Percentiles rank a stretch among this genome's conserved stretches.
Evolutionary conservation across 2,888 invertebrate genomes (phyloP).

Genomic region (Myopa testacea): DNA sequence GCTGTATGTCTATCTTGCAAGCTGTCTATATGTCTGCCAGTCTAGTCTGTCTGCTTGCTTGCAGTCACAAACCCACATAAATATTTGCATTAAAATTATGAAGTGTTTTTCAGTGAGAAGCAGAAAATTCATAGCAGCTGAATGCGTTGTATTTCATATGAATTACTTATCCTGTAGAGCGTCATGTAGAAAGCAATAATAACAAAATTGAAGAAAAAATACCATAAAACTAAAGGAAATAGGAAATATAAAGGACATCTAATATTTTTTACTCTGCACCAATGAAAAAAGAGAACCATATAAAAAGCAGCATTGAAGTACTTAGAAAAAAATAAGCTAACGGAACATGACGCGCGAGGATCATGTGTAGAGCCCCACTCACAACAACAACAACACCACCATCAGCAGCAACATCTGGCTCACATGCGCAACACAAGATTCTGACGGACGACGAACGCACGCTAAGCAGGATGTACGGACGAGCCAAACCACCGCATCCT

Average conservation of each 20-base stretch:
- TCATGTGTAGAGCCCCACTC: not conserved
- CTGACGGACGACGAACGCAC: not conserved
- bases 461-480: slow-evolving; percentile 10
- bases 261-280: not conserved
- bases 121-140: not conserved
- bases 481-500: not conserved
- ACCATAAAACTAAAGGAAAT: not conserved
- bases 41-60: no score
- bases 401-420: slow-evolving; percentile 1
- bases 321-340: not conserved
- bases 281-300: slow-evolving; percentile 1
- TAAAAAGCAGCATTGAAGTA: not conserved
- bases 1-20: not conserved
- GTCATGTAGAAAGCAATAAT: no score
- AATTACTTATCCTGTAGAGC: no score
- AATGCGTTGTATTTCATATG: not conserved
- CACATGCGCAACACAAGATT: not conserved
- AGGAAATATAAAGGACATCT: not conserved
- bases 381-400: not conserved
- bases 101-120: not conserved
- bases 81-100: not conserved
- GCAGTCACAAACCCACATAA: not conserved
- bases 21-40: no score
- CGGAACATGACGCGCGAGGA: not conserved
- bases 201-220: no score